These are phyloP conservation scores for Prionailurus viverrinus DNA, from an alignment of 2,113 vertebrate species.

Conservation along the genomic window DNA sequence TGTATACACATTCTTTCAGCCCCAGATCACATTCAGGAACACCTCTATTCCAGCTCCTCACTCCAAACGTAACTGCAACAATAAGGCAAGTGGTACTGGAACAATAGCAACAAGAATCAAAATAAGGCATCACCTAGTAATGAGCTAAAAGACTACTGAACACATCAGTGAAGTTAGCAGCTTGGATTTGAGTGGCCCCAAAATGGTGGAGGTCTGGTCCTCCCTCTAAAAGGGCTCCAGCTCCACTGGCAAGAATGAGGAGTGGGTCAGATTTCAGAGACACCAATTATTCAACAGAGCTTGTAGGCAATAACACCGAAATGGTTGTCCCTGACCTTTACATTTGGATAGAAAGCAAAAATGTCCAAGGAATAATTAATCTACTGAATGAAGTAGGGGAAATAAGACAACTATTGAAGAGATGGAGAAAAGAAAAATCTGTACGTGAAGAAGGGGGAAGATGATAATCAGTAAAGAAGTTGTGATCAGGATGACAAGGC, in stretches of 20 bases:
- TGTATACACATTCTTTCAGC: neutral
- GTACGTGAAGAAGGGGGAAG: neutral
- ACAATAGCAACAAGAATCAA: neutral
- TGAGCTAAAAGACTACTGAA: neutral
- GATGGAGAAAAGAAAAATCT: neutral
- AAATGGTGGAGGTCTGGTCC: neutral
- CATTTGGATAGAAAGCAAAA: neutral
- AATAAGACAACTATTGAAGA: neutral
- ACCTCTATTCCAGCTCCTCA: neutral
- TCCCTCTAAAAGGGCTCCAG: neutral
- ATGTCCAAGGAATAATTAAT: neutral
- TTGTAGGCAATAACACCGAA: neutral
- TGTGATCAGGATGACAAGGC: neutral
- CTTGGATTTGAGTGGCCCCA: neutral
- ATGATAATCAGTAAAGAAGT: neutral
- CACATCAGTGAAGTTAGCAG: neutral
- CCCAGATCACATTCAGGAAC: neutral
- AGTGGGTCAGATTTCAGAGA: neutral
- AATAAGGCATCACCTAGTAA: neutral
- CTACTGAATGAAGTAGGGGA: neutral
- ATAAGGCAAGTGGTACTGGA: neutral
- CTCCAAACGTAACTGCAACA: neutral
- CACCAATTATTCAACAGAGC: neutral
- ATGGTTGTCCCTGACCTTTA: neutral
- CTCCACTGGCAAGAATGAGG: neutral